phyloP scores from a whole-genome alignment of 2,797 vertebrate species.

The Threskiornis aethiopicus region DNA sequence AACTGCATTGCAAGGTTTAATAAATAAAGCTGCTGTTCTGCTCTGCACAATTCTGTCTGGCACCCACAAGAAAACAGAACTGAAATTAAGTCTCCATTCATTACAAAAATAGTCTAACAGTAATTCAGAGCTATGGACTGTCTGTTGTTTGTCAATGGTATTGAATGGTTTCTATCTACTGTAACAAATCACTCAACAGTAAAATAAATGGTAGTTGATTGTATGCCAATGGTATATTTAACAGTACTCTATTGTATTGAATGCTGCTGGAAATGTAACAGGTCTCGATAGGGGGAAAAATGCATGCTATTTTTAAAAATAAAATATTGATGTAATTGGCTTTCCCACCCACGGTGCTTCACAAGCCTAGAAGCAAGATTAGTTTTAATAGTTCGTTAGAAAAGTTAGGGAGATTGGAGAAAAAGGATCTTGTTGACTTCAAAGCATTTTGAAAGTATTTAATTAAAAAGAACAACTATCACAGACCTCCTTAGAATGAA shows the following conservation, averaged over 20 bases:
- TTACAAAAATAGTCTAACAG: slow-evolving; percentile 73
- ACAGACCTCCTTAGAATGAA: background rate
- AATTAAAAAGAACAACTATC: slow-evolving; percentile 59
- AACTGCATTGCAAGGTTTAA: slow-evolving; percentile 63
- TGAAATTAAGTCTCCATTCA: slow-evolving; percentile 76
- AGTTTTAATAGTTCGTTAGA: slow-evolving; percentile 64
- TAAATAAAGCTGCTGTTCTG: slow-evolving; percentile 67
- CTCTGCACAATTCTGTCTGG: slow-evolving; percentile 70
- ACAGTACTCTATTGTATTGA: slow-evolving; percentile 69
- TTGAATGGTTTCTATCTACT: slow-evolving; percentile 77
- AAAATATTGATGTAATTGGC: slow-evolving; percentile 75
- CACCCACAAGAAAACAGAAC: slow-evolving; percentile 66
- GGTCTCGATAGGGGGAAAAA: slow-evolving; percentile 56
- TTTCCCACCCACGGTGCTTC: slow-evolving; percentile 71
- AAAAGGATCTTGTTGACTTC: slow-evolving; percentile 58
- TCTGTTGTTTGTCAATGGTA: slow-evolving; percentile 77
- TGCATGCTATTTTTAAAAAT: slow-evolving; percentile 71
- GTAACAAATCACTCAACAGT: slow-evolving; percentile 73
- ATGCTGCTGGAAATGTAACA: slow-evolving; percentile 69
- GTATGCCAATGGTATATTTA: slow-evolving; percentile 73
- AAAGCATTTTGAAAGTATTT: slow-evolving; percentile 43
- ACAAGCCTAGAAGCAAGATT: slow-evolving; percentile 60
- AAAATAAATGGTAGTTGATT: slow-evolving; percentile 77
- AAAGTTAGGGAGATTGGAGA: slow-evolving; percentile 52
- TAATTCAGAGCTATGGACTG: slow-evolving; percentile 70